These are phyloP conservation scores for Peromyscus attwateri DNA, from an alignment of 2,797 vertebrate species.

Conservation along the genomic window DNA sequence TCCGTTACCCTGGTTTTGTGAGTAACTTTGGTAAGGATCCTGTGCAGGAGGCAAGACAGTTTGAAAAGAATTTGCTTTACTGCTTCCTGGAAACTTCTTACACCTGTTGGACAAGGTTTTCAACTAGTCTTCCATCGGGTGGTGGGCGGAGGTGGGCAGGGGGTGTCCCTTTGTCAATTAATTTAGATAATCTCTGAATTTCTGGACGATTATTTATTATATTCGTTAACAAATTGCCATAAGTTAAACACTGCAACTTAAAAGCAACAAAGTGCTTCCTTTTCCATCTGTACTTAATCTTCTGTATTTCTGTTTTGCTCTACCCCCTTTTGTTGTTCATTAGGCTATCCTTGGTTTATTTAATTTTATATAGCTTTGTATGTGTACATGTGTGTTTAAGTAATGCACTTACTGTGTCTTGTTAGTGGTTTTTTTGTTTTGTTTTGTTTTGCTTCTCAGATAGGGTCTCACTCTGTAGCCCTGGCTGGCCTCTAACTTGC, in stretches of 20 bases:
- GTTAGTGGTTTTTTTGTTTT: not conserved
- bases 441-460: not conserved
- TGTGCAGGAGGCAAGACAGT: not conserved
- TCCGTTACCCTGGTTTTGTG: not conserved
- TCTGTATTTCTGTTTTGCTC: conserved; percentile 16
- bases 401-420: not conserved
- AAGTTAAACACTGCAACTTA: conserved; percentile 22
- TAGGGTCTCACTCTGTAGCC: not conserved
- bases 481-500: not conserved
- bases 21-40: not conserved
- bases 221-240: not conserved
- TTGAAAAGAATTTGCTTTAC: not conserved
- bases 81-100: not conserved
- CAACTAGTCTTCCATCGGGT: not conserved
- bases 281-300: not conserved
- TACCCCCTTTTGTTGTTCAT: not conserved
- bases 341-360: conserved; percentile 19
- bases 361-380: conserved; percentile 33
- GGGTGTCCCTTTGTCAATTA: not conserved
- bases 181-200: conserved; percentile 33
- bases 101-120: not conserved
- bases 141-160: no score
- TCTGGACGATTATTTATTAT: not conserved
- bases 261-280: not conserved
- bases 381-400: not conserved